Conservation (phyloP, 2,113 vertebrate genomes). For the Sapayoa aenigma region DNA sequence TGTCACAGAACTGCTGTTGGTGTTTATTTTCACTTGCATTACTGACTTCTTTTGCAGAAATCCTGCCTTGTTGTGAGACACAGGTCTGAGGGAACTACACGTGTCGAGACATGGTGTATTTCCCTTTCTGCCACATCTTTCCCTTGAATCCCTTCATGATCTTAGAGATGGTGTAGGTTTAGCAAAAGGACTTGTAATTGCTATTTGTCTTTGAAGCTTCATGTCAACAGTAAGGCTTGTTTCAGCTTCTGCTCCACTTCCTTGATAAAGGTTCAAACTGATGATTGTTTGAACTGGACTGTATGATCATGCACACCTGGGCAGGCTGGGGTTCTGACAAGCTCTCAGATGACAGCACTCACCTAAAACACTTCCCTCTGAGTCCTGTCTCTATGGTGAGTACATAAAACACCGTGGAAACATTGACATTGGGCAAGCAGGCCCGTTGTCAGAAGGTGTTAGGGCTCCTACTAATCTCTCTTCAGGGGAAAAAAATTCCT, state of each 20-base stretch:
- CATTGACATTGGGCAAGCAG: not conserved
- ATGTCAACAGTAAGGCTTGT: not conserved
- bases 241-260: not conserved
- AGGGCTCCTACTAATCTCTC: not conserved
- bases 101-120: rapidly evolving
- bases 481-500: not conserved
- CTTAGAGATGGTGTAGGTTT: not conserved
- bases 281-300: not conserved
- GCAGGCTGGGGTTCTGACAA: not conserved
- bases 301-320: not conserved
- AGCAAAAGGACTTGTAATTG: not conserved
- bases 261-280: not conserved
- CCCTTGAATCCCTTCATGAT: not conserved
- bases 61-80: too few species aligned
- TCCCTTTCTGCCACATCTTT: not conserved
- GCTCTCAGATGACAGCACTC: not conserved
- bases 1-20: too few species aligned
- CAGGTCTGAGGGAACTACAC: not conserved
- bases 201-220: not conserved
- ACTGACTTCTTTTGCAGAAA: too few species aligned
- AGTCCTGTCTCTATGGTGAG: not conserved
- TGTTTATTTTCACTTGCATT: too few species aligned
- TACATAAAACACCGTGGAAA: slow-evolving; percentile 7
- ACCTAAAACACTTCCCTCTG: not conserved
- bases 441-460: slow-evolving; percentile 44